Evolutionary conservation across 2,113 vertebrate genomes (phyloP), one percentile per base, ranked within the genome.

Genomic region (Silurus asotus): DNA sequence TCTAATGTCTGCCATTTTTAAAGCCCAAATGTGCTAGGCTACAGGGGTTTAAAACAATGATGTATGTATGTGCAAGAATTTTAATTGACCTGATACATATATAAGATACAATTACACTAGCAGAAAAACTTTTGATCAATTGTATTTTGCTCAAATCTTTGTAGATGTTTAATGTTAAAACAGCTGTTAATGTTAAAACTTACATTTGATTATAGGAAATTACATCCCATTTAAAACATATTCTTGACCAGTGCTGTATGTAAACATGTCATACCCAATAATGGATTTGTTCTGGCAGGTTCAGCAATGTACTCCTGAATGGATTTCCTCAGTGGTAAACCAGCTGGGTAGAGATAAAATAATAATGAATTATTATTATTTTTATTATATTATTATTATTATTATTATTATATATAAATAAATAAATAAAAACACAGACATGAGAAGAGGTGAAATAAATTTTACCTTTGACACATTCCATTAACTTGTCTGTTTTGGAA

Each of bases 221-320:
- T 76, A n/a, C 14, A 37, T 55, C 15, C 7, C 55, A 8, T 53
- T 55, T 11, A 7, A 20, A 23, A 74, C 8, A 19, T 37, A 79
- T 37, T n/a, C 56, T 10, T 58, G 77, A 59, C 55, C 37, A 81
- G 19, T 65, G 20, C 20, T 65, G 23, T 25, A n/a, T 13, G 14
- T 65, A 8, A 82, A 51, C 78, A 65, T n/a, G 20, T 25, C 80
- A 13, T 82, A 82, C 80, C 80, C 48, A 82, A 19, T 65, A 82
- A 65, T 25, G 80, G 80, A 65, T 72, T 49, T 0, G 23, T n/a
- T 51, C 84, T 86, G 28, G 37, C 14, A 81, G 84, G 65, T 37
- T 86, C 77, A 14, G 64, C 15, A 3, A 86, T 86, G 28, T 86
- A 86, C 23, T 67, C 65, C 51, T 86, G 84, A 81, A 86, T 78